These are phyloP conservation scores for Hipparchia semele DNA, from an alignment of 2,888 invertebrate species.

Conservation along the genomic window DNA sequence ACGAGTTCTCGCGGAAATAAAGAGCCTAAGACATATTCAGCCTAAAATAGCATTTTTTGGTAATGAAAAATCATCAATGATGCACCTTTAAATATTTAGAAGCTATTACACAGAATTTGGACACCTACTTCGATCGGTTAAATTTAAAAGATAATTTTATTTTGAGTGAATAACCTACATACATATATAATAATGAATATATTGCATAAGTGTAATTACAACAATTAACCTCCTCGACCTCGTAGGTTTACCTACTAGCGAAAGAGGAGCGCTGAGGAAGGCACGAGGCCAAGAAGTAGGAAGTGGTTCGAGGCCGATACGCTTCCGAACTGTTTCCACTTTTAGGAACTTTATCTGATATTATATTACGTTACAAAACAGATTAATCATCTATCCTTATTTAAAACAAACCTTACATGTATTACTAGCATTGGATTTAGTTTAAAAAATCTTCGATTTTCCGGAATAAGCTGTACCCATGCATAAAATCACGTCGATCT, in stretches of 20 bases:
- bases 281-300: conserved; percentile 65
- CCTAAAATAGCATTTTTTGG: too few relatives aligned
- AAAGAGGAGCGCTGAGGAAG: conserved; percentile 54
- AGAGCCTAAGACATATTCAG: too few relatives aligned
- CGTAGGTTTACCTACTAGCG: conserved; percentile 19
- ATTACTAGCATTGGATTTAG: too few relatives aligned
- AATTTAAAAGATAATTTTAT: not conserved
- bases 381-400: not conserved
- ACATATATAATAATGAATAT: conserved; percentile 30
- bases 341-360: conserved; percentile 15
- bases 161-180: conserved; percentile 22
- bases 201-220: conserved; percentile 42
- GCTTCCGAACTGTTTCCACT: conserved; percentile 33
- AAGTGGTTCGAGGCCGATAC: conserved; percentile 57
- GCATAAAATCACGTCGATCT: too few relatives aligned
- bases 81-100: too few relatives aligned
- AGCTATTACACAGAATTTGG: too few relatives aligned
- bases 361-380: conserved; percentile 2
- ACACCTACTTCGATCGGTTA: too few relatives aligned
- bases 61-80: too few relatives aligned
- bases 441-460: too few relatives aligned
- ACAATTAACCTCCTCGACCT: conserved; percentile 42
- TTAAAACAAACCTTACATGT: too few relatives aligned
- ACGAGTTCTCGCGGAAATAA: too few relatives aligned
- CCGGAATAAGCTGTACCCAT: too few relatives aligned